These are phyloP conservation scores for Charaxes varanes DNA, from an alignment of 1,140 invertebrate species.

Conservation along the genomic window DNA sequence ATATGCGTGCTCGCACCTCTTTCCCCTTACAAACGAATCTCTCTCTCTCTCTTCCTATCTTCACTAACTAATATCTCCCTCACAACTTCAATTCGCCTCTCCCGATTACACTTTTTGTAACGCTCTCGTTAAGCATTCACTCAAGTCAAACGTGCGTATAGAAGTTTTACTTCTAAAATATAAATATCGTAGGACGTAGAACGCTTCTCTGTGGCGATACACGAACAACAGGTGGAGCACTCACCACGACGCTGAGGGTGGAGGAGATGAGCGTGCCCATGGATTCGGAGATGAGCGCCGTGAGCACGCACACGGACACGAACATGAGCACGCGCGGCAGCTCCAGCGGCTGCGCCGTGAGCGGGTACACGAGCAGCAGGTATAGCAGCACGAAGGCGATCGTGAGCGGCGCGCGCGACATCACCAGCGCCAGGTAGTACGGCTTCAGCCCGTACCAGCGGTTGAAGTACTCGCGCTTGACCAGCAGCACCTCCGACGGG, in stretches of 20 bases:
- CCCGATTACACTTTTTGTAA: too few species aligned
- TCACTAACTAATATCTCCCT: too few species aligned
- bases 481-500: slow-evolving; percentile 88
- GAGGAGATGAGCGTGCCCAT: slow-evolving; percentile 83
- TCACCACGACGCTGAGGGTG: slow-evolving; percentile 81
- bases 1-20: too few species aligned
- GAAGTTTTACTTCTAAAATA: too few species aligned
- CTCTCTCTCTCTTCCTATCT: too few species aligned
- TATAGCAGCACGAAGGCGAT: slow-evolving; percentile 86
- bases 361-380: slow-evolving; percentile 86
- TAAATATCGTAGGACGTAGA: too few species aligned
- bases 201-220: too few species aligned
- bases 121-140: too few species aligned
- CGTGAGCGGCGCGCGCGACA: slow-evolving; percentile 83
- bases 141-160: too few species aligned
- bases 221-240: slow-evolving; percentile 40
- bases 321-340: slow-evolving; percentile 82
- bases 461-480: slow-evolving; percentile 95
- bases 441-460: slow-evolving; percentile 94
- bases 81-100: too few species aligned
- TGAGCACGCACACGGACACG: slow-evolving; percentile 78
- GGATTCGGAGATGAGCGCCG: slow-evolving; percentile 84
- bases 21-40: too few species aligned
- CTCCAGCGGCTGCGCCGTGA: slow-evolving; percentile 92
- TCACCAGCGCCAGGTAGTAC: slow-evolving; percentile 90